Evolutionary conservation across 2,888 invertebrate genomes (phyloP), one percentile per base, ranked within the genome.

Genomic region (Cyaniris semiargus): DNA sequence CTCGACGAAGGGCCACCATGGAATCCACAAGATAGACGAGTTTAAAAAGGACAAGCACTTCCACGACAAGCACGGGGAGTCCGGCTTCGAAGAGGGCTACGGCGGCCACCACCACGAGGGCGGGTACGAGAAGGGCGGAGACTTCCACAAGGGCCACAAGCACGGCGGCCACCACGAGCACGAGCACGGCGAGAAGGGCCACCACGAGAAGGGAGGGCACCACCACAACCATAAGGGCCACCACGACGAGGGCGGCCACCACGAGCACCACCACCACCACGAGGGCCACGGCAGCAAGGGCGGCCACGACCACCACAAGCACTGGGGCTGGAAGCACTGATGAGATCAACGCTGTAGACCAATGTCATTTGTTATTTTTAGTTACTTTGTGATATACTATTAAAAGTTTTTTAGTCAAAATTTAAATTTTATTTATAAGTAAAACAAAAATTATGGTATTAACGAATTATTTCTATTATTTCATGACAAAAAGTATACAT

Each of bases 41-140:
- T 97, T 95, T 90, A 97, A 97, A 86, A 97, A 97, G 87, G 96
- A 97, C 84, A 97, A 97, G 84, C 97, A 97, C 87, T 97, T 97
- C 95, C 97, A 96, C 87, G 97, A 97, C 83, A 97, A 97, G 86
- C 96, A 97, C 84, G 97, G 97, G 81, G 97, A 97, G 82, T 96
- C 96, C 78, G 97, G 96, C 1, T 96, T 96, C 82, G 97, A 97
- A 88, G 96, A 96, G 86, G 96, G 96, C 80, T 96, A 97, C 85
- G 97, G 97, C 76, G 96, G 95, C 70, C 95, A 96, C 87, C 96
- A 97, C 85, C 95, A 97, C 83, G 96, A 96, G 85, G 96, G 96
- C 80, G 96, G 96, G 66, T 96, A 95, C 90, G 96, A 97, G 88
- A 96, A 97, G 89, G 97, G 97, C 76, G 96, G 96, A 21, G 96